These are phyloP conservation scores for Pseudomyrmex concolor DNA, from an alignment of 1,140 invertebrate genomes.

Conservation along the genomic window DNA sequence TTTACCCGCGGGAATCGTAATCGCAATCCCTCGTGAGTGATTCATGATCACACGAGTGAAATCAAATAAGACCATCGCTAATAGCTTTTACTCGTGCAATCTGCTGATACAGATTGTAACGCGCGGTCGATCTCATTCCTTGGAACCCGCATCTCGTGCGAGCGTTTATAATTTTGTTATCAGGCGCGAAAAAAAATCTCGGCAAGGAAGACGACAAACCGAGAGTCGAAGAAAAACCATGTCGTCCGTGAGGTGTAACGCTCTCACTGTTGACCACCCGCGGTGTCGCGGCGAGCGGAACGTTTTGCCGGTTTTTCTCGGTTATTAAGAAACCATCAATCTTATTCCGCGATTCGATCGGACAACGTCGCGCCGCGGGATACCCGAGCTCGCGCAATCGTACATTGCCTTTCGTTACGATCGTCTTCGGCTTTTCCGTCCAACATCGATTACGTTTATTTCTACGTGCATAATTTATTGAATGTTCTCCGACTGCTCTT, in stretches of 20 bases:
- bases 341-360: constrained; percentile 76
- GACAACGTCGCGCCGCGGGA: constrained; percentile 66
- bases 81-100: constrained; percentile 13
- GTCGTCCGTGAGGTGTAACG: constrained; percentile 70
- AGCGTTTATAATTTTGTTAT: constrained; percentile 17
- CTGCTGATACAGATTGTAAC: neutral
- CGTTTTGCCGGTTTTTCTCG: constrained; percentile 83
- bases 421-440: constrained; percentile 33
- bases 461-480: constrained; percentile 22
- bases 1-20: constrained; percentile 29
- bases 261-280: constrained; percentile 75
- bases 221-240: constrained; percentile 74
- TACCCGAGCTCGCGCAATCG: constrained; percentile 59
- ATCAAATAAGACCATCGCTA: constrained; percentile 44
- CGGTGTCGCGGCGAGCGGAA: constrained; percentile 74
- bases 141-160: neutral
- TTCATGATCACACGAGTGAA: constrained; percentile 28
- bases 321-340: constrained; percentile 85
- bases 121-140: neutral
- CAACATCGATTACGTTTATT: constrained; percentile 16
- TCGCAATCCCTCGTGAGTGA: constrained; percentile 32
- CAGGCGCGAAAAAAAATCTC: neutral
- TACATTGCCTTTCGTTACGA: constrained; percentile 58
- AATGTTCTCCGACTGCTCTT: neutral
- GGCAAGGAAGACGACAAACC: constrained; percentile 31